Evolutionary conservation across 2,888 invertebrate genomes (phyloP), one percentile per base, ranked within the genome.

Genomic region (Drepana falcataria): DNA sequence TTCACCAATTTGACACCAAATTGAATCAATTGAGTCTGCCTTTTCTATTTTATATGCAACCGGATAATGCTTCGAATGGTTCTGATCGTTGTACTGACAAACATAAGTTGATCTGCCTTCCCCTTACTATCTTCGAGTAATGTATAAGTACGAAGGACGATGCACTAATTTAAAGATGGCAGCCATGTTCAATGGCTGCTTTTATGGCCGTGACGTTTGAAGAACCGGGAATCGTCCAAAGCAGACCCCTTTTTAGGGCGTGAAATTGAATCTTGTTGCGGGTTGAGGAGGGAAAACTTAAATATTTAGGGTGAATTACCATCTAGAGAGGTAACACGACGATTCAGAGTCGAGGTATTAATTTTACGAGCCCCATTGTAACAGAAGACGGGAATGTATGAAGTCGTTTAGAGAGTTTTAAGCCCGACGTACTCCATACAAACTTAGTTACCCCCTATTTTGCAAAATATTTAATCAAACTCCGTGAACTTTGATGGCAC

Each of bases 261-360:
- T 89, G 85, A 90, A 90, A 91, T 91, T 91, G 90, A 91, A 91
- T 91, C 89, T 85, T 90, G 90, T 89, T 89, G 85, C 82, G 86
- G 87, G 73, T 71, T 79, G 77, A 85, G 88, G 89, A 87, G 72
- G 71, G 84, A 80, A 86, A 88, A 88, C 88, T 91, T 87, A 90
- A 90, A 90, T 89, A 90, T 91, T 90, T 90, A 83, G 85, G 79
- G 84, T 79, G 78, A 85, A 86, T 87, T 85, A 85, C 84, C 81
- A 82, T 82, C 81, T 71, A 69, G 83, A 82, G 83, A 79, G 79
- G 70, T 75, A 70, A 73, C 77, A 73, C 77, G 75, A 77, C 79
- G 72, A 81, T 83, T 79, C 73, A 64, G 77, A 85, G 83, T 85
- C 85, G 77, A 86, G 85, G 87, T 87, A 90, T 90, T 90, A 89